Evolutionary conservation across 2,113 vertebrate genomes (phyloP).

Genomic region (Grammomys surdaster): DNA sequence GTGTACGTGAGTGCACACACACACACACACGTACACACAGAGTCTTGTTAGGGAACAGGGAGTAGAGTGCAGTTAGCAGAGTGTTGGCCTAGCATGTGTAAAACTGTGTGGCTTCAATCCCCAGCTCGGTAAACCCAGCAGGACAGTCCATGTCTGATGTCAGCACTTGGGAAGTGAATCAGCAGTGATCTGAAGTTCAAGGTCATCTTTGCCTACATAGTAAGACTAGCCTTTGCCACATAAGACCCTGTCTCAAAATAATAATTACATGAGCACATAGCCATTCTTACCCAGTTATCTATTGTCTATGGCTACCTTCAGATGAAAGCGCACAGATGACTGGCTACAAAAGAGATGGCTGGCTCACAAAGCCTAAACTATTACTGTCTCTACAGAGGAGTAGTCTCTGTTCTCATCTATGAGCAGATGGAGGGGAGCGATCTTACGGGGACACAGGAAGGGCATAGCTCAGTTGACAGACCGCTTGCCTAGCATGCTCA

Average conservation of each 20-base stretch:
- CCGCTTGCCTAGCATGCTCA: background rate
- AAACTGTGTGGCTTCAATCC: background rate
- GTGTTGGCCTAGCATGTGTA: no score
- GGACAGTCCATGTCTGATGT: background rate
- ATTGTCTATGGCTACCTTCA: background rate
- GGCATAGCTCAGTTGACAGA: background rate
- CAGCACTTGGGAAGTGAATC: background rate
- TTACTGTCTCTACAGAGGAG: background rate
- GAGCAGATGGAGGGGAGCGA: background rate
- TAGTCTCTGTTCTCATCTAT: background rate
- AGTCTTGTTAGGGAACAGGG: background rate
- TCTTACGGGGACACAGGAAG: background rate
- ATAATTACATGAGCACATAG: background rate
- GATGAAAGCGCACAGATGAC: background rate
- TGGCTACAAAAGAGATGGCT: background rate
- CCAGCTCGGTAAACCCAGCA: background rate
- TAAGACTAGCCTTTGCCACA: background rate
- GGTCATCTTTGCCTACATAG: background rate
- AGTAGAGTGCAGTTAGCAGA: background rate
- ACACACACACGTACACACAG: background rate
- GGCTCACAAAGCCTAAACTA: conserved; percentile 6
- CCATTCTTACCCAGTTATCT: background rate
- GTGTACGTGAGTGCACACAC: no score
- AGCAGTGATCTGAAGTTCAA: background rate
- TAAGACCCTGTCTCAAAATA: background rate